These are phyloP conservation scores for Agrypnus murinus DNA, from an alignment of 2,888 invertebrate species.

Conservation along the genomic window DNA sequence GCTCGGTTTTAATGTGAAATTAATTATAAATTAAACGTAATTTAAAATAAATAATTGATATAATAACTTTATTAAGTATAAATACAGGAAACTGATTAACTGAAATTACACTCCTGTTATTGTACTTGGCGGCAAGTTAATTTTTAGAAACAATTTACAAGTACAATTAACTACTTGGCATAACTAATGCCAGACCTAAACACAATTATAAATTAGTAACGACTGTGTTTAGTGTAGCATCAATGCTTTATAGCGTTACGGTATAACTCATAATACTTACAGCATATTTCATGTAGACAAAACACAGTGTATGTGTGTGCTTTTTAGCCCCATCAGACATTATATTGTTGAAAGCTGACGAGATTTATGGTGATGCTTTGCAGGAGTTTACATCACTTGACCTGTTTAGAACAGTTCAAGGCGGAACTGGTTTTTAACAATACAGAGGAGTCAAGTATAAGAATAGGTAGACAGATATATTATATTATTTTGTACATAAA, in stretches of 20 bases:
- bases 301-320: constrained; percentile 35
- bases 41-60: too few species aligned
- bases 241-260: constrained; percentile 33
- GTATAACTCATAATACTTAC: constrained; percentile 36
- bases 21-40: too few species aligned
- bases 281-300: constrained; percentile 34
- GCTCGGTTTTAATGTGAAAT: too few species aligned
- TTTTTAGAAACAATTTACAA: too few species aligned
- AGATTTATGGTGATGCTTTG: constrained; percentile 35
- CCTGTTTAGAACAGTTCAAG: constrained; percentile 28
- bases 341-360: constrained; percentile 33
- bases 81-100: too few species aligned
- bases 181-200: constrained; percentile 7
- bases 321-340: constrained; percentile 33
- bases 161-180: not conserved
- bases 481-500: too few species aligned
- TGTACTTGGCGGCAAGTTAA: too few species aligned
- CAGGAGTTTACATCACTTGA: constrained; percentile 39
- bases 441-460: constrained; percentile 1
- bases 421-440: constrained; percentile 32
- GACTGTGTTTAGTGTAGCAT: constrained; percentile 24
- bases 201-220: constrained; percentile 28
- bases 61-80: too few species aligned
- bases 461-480: too few species aligned
- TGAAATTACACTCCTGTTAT: too few species aligned